A percentile compares a stretch with the other conserved stretches of the same genome.
phyloP scores from a whole-genome alignment of 2,797 vertebrate species.

The Erethizon dorsatum region DNA sequence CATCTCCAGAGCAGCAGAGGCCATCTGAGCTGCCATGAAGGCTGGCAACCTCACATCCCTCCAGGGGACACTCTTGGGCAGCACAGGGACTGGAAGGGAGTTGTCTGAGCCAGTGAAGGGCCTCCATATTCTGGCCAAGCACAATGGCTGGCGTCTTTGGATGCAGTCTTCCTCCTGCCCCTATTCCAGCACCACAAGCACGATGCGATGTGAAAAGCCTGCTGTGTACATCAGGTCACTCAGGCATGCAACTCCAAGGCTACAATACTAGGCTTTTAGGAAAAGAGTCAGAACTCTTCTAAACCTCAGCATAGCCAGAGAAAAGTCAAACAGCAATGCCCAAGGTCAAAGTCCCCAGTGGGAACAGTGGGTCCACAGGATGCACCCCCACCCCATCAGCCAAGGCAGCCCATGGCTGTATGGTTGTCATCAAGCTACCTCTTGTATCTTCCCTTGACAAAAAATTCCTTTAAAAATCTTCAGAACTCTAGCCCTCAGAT shows the following conservation, averaged over 20 bases:
- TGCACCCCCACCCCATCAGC: rapidly evolving
- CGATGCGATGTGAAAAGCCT: rapidly evolving
- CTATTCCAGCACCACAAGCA: not conserved
- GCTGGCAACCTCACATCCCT: not conserved
- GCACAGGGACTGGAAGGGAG: not conserved
- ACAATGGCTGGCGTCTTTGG: rapidly evolving
- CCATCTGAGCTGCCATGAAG: not conserved
- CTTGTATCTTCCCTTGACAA: not conserved
- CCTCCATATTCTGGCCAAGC: not conserved
- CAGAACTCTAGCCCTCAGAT: not conserved
- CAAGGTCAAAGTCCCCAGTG: not conserved
- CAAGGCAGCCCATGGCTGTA: not conserved
- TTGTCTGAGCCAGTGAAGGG: not conserved
- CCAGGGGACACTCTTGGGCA: rapidly evolving
- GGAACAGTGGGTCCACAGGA: rapidly evolving
- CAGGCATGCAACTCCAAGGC: no score
- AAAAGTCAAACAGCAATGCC: not conserved
- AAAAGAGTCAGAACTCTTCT: not conserved
- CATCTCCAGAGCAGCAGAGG: no score
- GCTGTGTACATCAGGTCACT: not conserved
- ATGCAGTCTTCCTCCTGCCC: not conserved
- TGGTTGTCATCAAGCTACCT: not conserved
- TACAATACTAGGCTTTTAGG: not conserved
- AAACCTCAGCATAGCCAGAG: not conserved
- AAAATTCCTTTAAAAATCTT: not conserved